A percentile compares a stretch with the other conserved stretches of the same genome.
These are phyloP conservation scores for Melanerpes formicivorus DNA, from an alignment of 2,113 vertebrate species.

Conservation along the genomic window DNA sequence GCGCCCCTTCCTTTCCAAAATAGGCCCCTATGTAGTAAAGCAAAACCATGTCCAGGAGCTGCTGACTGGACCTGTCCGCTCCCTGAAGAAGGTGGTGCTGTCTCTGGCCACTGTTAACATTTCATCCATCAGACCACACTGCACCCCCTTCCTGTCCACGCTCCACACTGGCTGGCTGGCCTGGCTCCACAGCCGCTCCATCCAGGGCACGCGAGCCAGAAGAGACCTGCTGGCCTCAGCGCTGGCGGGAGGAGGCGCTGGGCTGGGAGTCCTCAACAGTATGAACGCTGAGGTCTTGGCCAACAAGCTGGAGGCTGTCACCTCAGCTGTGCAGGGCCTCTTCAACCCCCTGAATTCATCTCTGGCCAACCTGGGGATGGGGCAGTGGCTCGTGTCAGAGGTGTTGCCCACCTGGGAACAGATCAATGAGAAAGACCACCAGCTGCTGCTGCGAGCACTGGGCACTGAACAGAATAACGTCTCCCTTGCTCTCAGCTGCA, in stretches of 20 bases:
- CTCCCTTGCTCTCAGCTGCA: constrained; percentile 68
- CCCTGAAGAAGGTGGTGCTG: constrained; percentile 63
- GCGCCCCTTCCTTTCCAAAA: constrained; percentile 51
- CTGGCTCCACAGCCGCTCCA: constrained; percentile 60
- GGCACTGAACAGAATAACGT: constrained; percentile 37
- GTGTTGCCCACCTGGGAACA: constrained; percentile 61
- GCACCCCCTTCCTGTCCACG: constrained; percentile 48
- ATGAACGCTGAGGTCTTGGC: constrained; percentile 47
- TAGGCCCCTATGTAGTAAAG: constrained; percentile 62
- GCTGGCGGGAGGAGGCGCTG: background rate
- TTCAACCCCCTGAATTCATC: constrained; percentile 60
- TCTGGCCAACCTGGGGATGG: constrained; percentile 52
- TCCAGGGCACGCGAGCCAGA: constrained; percentile 6
- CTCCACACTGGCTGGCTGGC: constrained; percentile 47
- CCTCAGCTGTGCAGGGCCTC: background rate
- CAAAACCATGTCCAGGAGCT: constrained; percentile 59
- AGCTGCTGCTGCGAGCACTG: constrained; percentile 24
- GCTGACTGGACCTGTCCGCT: constrained; percentile 48
- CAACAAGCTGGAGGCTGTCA: constrained; percentile 57
- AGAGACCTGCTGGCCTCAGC: constrained; percentile 56
- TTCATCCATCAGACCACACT: constrained; percentile 45
- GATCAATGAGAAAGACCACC: constrained; percentile 54
- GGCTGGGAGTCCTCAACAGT: constrained; percentile 60
- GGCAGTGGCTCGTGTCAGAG: constrained; percentile 61
- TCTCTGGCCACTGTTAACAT: constrained; percentile 61